These are phyloP conservation scores for Drosophila nigricruria DNA, from an alignment of 2,888 invertebrate species.

Conservation along the genomic window DNA sequence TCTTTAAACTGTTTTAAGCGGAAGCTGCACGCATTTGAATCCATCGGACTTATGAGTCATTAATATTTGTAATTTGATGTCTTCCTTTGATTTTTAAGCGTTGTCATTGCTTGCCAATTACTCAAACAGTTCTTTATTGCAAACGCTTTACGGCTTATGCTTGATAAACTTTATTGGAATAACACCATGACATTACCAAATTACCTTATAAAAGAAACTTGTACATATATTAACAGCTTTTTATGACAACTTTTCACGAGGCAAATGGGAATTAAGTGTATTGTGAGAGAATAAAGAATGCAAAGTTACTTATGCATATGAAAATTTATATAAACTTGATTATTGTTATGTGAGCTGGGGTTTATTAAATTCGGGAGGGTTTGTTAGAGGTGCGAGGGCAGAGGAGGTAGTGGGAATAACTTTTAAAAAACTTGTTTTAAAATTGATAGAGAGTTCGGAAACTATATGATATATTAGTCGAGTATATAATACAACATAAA, in stretches of 20 bases:
- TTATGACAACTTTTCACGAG: neutral
- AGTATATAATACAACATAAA: no score
- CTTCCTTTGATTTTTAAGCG: constrained; percentile 21
- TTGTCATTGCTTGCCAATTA: constrained; percentile 35
- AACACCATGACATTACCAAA: constrained; percentile 18
- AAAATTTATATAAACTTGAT: neutral
- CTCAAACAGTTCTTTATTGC: constrained; percentile 29
- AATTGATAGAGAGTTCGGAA: neutral
- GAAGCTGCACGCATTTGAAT: neutral
- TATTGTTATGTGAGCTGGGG: neutral
- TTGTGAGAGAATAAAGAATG: neutral
- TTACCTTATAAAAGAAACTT: constrained; percentile 4
- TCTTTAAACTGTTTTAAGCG: constrained; percentile 10
- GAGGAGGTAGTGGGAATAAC: neutral
- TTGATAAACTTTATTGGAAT: constrained; percentile 29
- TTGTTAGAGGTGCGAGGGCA: neutral
- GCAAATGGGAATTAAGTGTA: neutral
- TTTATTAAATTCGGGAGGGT: neutral
- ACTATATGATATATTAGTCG: neutral
- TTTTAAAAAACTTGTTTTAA: neutral
- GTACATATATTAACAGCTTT: constrained; percentile 10
- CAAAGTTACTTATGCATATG: neutral
- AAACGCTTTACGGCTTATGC: constrained; percentile 23
- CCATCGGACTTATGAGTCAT: constrained; percentile 6
- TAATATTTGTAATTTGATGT: constrained; percentile 18